phyloP scores from a whole-genome alignment of 2,888 invertebrate species.

The Macrophya annulata region DNA sequence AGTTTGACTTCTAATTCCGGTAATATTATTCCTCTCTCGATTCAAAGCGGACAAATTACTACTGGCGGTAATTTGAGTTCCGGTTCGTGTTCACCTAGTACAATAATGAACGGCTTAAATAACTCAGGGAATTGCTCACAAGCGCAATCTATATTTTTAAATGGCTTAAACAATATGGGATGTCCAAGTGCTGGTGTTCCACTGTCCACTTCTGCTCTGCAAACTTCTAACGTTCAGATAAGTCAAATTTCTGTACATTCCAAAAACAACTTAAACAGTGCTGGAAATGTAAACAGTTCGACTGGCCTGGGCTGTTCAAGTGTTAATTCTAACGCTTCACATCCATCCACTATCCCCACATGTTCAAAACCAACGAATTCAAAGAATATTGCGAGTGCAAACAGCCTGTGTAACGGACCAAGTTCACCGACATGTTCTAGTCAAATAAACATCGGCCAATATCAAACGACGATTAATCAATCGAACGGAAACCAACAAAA shows the following conservation, averaged over 20 bases:
- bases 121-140: conserved; percentile 63
- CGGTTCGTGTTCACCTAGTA: conserved; percentile 51
- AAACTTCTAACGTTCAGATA: conserved; percentile 55
- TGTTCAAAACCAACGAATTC: conserved; percentile 64
- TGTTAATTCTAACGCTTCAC: background rate
- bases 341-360: conserved; percentile 58
- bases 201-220: conserved; percentile 55
- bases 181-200: conserved; percentile 58
- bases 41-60: conserved; percentile 70
- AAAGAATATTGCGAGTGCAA: conserved; percentile 60
- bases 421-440: conserved; percentile 73
- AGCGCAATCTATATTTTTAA: conserved; percentile 69
- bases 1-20: conserved; percentile 64
- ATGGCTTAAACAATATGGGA: conserved; percentile 64
- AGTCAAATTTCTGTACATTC: conserved; percentile 69
- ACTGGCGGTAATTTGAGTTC: conserved; percentile 30
- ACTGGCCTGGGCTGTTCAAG: conserved; percentile 29
- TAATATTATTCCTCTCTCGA: conserved; percentile 71
- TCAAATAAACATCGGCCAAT: conserved; percentile 68
- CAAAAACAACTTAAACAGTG: conserved; percentile 69
- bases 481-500: conserved; percentile 64
- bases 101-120: conserved; percentile 64
- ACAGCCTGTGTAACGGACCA: conserved; percentile 64
- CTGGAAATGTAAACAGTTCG: conserved; percentile 38
- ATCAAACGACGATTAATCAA: conserved; percentile 62